Conservation (phyloP, 2,888 invertebrate genomes). For the Melieria crassipennis region DNA sequence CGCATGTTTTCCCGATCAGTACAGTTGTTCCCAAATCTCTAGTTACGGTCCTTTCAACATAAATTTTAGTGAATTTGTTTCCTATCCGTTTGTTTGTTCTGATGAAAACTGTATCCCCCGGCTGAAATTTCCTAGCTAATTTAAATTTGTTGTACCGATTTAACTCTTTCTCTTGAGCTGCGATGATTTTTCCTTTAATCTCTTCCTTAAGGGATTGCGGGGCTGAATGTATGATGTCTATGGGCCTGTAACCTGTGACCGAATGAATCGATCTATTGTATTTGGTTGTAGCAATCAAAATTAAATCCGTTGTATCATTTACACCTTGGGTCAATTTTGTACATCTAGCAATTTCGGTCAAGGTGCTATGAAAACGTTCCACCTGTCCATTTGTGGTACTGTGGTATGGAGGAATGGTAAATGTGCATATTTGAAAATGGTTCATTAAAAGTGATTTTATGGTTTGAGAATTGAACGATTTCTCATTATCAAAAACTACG, state of each 20-base stretch:
- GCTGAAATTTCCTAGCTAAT: not conserved
- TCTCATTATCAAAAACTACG: conserved; percentile 24
- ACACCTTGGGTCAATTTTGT: not conserved
- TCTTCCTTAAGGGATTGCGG: not conserved
- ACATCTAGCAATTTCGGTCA: conserved; percentile 26
- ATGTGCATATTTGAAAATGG: conserved; percentile 1
- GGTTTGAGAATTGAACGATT: not conserved
- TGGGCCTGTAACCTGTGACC: conserved; percentile 12
- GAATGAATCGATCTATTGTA: conserved; percentile 32
- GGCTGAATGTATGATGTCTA: conserved; percentile 5
- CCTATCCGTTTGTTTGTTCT: too few species aligned
- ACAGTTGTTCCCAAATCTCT: not conserved
- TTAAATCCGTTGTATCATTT: not conserved
- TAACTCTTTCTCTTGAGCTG: too few species aligned
- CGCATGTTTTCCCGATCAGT: not conserved
- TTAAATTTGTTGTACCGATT: not conserved
- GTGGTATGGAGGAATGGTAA: not conserved
- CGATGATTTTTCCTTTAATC: not conserved
- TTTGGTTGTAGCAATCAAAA: not conserved
- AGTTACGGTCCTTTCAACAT: too few species aligned
- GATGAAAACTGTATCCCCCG: too few species aligned
- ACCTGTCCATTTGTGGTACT: conserved; percentile 30
- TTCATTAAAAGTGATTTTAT: conserved; percentile 27
- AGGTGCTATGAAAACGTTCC: conserved; percentile 13
- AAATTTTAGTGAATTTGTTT: too few species aligned